A percentile compares a stretch with the other conserved stretches of the same genome.
Evolutionary conservation across 2,888 invertebrate genomes (phyloP).

Genomic region (Hemistola chrysoprasaria): DNA sequence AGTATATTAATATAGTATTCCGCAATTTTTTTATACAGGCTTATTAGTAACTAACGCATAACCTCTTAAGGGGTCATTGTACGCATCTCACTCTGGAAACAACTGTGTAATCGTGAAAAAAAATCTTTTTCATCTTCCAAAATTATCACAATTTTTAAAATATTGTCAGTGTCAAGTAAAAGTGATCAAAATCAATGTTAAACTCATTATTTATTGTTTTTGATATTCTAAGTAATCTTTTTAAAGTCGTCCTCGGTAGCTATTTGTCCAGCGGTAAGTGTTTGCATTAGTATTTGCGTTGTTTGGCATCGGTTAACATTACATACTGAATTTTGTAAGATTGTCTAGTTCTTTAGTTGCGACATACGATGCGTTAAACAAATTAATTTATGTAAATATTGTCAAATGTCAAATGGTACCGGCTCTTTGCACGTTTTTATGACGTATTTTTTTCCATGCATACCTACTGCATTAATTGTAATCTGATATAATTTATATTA

Average conservation of each 20-base stretch:
- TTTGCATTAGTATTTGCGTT: slow-evolving; percentile 32
- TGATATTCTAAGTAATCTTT: slow-evolving; percentile 15
- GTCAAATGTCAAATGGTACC: slow-evolving; percentile 32
- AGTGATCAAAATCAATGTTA: neutral
- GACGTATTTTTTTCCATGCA: no score
- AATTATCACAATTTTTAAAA: neutral
- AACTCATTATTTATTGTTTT: slow-evolving; percentile 10
- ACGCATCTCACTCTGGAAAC: no score
- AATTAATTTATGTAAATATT: slow-evolving; percentile 61
- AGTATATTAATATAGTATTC: no score
- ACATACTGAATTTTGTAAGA: slow-evolving; percentile 46
- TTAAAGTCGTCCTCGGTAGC: slow-evolving; percentile 33
- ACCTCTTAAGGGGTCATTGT: no score
- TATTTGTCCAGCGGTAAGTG: slow-evolving; percentile 28
- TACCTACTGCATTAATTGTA: no score
- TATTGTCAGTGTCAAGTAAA: neutral
- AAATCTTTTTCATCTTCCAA: no score
- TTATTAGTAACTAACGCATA: no score
- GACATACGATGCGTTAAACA: slow-evolving; percentile 43
- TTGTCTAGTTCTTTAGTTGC: slow-evolving; percentile 26
- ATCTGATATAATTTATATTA: slow-evolving; percentile 9
- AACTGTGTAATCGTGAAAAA: no score
- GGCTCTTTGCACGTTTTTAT: no score
- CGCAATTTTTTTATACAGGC: no score
- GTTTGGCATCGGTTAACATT: slow-evolving; percentile 37